Evolutionary conservation across 2,797 vertebrate genomes (phyloP).

Genomic region (Eurystomus glaucurus): DNA sequence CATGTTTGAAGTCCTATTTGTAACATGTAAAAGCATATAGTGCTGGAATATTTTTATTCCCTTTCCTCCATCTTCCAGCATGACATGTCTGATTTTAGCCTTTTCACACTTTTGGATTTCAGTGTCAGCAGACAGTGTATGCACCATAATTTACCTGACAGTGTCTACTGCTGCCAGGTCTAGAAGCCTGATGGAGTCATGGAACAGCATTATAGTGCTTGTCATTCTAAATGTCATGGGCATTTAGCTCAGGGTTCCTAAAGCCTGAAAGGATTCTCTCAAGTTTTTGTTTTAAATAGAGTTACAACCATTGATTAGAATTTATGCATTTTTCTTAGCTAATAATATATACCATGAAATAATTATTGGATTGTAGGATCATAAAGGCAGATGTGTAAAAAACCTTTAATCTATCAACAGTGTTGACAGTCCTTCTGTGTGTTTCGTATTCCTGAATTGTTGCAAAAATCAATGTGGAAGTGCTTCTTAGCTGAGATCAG

Average conservation of each 20-base stretch:
- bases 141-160: constrained; percentile 73
- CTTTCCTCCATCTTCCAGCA: constrained; percentile 12
- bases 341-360: neutral
- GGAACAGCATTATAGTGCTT: constrained; percentile 60
- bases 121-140: constrained; percentile 50
- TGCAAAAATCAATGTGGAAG: constrained; percentile 67
- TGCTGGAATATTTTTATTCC: neutral
- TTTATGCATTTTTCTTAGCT: neutral
- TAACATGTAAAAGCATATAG: neutral
- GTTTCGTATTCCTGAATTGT: constrained; percentile 42
- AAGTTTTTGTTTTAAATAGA: constrained; percentile 8
- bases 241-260: constrained; percentile 37
- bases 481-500: constrained; percentile 62
- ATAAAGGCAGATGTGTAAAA: neutral
- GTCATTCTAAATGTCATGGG: constrained; percentile 76
- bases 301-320: neutral
- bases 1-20: neutral
- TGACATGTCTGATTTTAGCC: constrained; percentile 59
- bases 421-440: neutral
- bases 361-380: neutral
- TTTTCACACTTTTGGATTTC: constrained; percentile 54
- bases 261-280: neutral
- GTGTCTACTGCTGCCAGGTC: constrained; percentile 56
- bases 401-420: constrained; percentile 14
- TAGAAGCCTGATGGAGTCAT: constrained; percentile 70